phyloP scores from a whole-genome alignment of 2,888 invertebrate genomes.

The Ophioninae sp. region DNA sequence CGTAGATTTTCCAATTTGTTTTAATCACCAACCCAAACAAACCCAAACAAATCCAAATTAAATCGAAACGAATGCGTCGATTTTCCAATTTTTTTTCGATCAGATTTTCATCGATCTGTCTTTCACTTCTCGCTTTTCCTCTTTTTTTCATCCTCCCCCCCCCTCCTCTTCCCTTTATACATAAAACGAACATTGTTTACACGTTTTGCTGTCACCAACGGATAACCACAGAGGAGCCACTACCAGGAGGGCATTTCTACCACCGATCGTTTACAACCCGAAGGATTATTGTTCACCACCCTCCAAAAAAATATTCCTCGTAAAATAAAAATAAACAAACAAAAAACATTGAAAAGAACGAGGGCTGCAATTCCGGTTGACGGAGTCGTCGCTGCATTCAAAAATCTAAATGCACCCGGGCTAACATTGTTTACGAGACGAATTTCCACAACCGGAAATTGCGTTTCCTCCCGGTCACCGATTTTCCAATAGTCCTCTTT shows the following conservation, averaged over 20 bases:
- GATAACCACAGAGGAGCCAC: not conserved
- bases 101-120: not conserved
- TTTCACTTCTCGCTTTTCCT: not conserved
- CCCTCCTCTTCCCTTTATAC: not conserved
- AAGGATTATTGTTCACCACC: slow-evolving; percentile 7
- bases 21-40: too few species aligned
- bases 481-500: slow-evolving; percentile 27
- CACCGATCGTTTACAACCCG: slow-evolving; percentile 18
- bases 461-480: slow-evolving; percentile 11
- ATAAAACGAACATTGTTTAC: slow-evolving; percentile 20
- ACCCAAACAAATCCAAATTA: not conserved
- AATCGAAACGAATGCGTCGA: not conserved
- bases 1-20: not conserved
- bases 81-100: not conserved
- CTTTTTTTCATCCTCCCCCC: not conserved
- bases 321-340: not conserved
- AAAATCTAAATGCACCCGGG: slow-evolving; percentile 6
- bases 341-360: not conserved
- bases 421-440: slow-evolving; percentile 19
- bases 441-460: slow-evolving; percentile 15
- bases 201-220: not conserved
- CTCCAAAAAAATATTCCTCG: slow-evolving; percentile 31
- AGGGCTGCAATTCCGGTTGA: not conserved
- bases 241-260: not conserved
- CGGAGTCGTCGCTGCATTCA: slow-evolving; percentile 10